phyloP scores from a whole-genome alignment of 1,140 invertebrate species.

The Trichonephila clavipes region DNA sequence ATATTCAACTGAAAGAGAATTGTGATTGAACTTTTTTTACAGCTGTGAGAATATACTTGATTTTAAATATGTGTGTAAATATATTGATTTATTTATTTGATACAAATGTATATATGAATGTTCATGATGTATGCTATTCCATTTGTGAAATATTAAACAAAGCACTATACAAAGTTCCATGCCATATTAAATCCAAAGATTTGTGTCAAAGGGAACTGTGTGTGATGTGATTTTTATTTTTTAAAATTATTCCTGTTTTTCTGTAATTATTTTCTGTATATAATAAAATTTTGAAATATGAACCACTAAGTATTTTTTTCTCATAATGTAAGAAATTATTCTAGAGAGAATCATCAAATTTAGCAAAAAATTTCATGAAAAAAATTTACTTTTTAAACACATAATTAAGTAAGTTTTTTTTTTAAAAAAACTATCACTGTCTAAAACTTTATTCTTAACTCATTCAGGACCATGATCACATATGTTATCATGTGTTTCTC shows the following conservation, averaged over 20 bases:
- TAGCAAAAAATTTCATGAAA: too few species aligned
- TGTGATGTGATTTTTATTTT: background rate
- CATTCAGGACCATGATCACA: too few species aligned
- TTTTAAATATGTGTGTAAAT: background rate
- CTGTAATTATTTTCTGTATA: background rate
- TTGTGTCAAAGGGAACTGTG: background rate
- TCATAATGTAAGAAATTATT: too few species aligned
- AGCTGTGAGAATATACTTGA: background rate
- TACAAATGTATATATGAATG: constrained; percentile 5
- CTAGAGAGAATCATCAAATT: too few species aligned
- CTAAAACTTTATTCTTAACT: too few species aligned
- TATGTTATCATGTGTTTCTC: too few species aligned
- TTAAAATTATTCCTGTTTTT: background rate
- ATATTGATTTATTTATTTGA: background rate
- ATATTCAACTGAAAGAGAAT: constrained; percentile 57
- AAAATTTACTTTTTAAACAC: too few species aligned
- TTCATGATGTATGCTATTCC: background rate
- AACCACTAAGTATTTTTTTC: too few species aligned
- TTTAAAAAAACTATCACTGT: too few species aligned
- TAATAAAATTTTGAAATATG: background rate
- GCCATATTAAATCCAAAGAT: constrained; percentile 37
- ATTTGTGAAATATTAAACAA: constrained; percentile 1
- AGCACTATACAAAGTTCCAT: background rate
- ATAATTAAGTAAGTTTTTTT: too few species aligned
- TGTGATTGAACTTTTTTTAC: constrained; percentile 41